These are phyloP conservation scores for Numenius phaeopus DNA, from an alignment of 2,797 vertebrate genomes.

Conservation along the genomic window DNA sequence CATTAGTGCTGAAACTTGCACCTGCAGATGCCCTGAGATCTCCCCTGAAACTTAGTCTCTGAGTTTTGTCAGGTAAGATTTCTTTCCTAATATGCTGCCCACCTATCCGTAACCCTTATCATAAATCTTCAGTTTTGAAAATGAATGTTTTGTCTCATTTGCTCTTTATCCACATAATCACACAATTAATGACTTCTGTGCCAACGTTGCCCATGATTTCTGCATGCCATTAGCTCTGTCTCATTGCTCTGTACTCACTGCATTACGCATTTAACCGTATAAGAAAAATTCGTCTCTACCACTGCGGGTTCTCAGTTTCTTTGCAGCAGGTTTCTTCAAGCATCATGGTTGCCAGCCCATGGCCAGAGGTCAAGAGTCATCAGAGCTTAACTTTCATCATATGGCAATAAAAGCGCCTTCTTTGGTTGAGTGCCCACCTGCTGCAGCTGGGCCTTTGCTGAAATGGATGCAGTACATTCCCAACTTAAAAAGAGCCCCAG, in stretches of 20 bases:
- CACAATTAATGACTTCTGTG: background rate
- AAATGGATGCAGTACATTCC: background rate
- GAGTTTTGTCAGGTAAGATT: background rate
- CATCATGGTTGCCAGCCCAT: background rate
- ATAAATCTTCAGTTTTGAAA: background rate
- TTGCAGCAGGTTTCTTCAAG: background rate
- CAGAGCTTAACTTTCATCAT: background rate
- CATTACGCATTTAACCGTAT: background rate
- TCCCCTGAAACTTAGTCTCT: background rate
- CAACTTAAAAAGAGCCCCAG: background rate
- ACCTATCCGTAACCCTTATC: background rate
- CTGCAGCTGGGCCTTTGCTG: background rate
- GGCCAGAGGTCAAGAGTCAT: background rate
- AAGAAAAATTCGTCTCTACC: background rate
- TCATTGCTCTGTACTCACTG: background rate
- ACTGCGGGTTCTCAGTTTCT: background rate
- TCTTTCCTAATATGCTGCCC: background rate
- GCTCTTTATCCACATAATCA: background rate
- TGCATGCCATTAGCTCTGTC: background rate
- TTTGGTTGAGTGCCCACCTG: background rate
- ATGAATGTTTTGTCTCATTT: background rate
- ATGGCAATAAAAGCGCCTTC: background rate
- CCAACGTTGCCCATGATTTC: background rate
- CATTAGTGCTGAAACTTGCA: background rate
- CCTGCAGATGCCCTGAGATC: background rate